phyloP scores from a whole-genome alignment of 2,888 invertebrate species.

The Hemithea aestivaria region DNA sequence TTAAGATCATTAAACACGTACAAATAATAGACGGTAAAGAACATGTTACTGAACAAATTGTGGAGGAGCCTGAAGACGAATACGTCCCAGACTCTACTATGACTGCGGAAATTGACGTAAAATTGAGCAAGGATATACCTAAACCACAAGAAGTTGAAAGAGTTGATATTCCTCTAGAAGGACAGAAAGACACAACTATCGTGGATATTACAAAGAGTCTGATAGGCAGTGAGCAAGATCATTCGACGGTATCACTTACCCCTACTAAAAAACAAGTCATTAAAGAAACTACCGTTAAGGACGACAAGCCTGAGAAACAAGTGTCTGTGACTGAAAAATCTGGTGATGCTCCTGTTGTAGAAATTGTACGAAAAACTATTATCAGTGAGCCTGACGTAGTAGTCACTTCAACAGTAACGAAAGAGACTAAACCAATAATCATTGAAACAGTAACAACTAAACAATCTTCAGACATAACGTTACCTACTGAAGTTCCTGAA shows the following conservation, averaged over 20 bases:
- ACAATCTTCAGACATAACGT: slow-evolving; percentile 10
- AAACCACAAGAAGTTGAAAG: slow-evolving; percentile 12
- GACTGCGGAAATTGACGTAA: slow-evolving; percentile 47
- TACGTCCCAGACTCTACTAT: slow-evolving; percentile 48
- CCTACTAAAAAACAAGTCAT: slow-evolving; percentile 6
- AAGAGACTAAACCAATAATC: slow-evolving; percentile 11
- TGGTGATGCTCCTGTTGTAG: slow-evolving; percentile 1
- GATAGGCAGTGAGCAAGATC: slow-evolving; percentile 31
- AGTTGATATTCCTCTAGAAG: slow-evolving; percentile 12
- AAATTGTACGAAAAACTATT: slow-evolving; percentile 14
- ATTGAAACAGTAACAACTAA: slow-evolving; percentile 13
- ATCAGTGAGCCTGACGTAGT: slow-evolving; percentile 16
- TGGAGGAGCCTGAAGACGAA: slow-evolving; percentile 85
- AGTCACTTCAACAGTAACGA: slow-evolving; percentile 9
- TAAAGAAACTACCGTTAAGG: slow-evolving; percentile 1
- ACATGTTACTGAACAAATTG: slow-evolving; percentile 86
- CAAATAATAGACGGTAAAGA: slow-evolving; percentile 89
- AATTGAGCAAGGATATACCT: slow-evolving; percentile 29
- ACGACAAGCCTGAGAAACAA: no score
- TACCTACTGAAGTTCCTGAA: slow-evolving; percentile 3
- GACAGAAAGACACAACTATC: slow-evolving; percentile 14
- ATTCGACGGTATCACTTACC: slow-evolving; percentile 14
- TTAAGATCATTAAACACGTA: slow-evolving; percentile 84
- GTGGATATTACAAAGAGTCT: slow-evolving; percentile 26
- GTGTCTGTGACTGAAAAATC: slow-evolving; percentile 1